These are phyloP conservation scores for Sandelia bainsii DNA, from an alignment of 2,797 vertebrate species.

Conservation along the genomic window DNA sequence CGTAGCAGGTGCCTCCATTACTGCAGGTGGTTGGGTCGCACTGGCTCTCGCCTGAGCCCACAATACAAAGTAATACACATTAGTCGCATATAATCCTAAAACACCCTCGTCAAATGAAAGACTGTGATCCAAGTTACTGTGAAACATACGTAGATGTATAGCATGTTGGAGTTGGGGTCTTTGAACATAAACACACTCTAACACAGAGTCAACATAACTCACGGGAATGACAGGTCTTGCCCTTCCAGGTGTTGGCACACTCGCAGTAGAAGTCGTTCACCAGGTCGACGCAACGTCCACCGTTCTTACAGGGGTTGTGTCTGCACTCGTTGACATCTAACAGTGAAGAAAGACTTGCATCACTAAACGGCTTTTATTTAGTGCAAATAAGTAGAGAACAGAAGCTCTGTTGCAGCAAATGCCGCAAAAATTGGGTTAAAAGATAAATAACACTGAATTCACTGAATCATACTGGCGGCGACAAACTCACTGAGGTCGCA, in stretches of 20 bases:
- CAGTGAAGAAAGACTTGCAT: neutral
- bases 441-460: neutral
- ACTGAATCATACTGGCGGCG: accelerated
- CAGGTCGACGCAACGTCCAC: slow-evolving; percentile 92
- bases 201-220: slow-evolving; percentile 74
- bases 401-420: neutral
- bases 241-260: slow-evolving; percentile 94
- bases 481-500: slow-evolving; percentile 92
- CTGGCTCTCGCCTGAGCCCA: slow-evolving; percentile 89
- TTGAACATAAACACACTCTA: slow-evolving; percentile 37
- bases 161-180: neutral
- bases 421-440: neutral
- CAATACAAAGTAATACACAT: neutral
- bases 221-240: slow-evolving; percentile 98
- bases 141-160: neutral
- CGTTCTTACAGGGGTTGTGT: slow-evolving; percentile 94
- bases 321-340: slow-evolving; percentile 95
- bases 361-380: neutral
- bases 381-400: neutral
- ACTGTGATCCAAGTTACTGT: neutral
- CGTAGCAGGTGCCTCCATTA: slow-evolving; percentile 95
- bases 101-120: neutral
- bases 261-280: slow-evolving; percentile 97
- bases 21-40: slow-evolving; percentile 95
- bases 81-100: neutral